Percentiles rank a stretch among this genome's conserved stretches.
Conservation (phyloP, 2,888 invertebrate species). For the Diploptera punctata region DNA sequence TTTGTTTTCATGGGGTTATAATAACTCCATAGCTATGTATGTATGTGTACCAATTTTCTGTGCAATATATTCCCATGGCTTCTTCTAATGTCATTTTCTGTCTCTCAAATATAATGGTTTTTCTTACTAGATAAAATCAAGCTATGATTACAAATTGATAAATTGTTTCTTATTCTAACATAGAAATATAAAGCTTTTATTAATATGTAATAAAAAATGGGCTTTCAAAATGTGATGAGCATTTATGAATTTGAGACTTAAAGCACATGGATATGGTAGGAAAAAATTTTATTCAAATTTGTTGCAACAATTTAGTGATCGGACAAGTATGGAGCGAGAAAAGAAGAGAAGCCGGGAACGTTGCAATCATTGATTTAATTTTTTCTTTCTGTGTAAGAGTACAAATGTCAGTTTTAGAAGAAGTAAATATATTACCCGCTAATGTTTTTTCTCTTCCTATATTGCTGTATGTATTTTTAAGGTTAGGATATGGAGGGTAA, state of each 20-base stretch:
- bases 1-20: background rate
- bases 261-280: conserved; percentile 7
- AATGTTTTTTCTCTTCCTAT: background rate
- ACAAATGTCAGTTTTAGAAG: conserved; percentile 19
- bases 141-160: background rate
- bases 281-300: conserved; percentile 21
- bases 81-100: conserved; percentile 15
- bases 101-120: conserved; percentile 11
- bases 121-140: background rate
- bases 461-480: background rate
- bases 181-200: conserved; percentile 17
- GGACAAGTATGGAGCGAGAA: conserved; percentile 9
- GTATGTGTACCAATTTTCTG: background rate
- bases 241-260: background rate
- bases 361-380: conserved; percentile 20
- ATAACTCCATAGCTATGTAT: conserved; percentile 7
- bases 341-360: conserved; percentile 17
- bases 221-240: background rate
- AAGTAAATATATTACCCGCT: background rate
- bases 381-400: conserved; percentile 21
- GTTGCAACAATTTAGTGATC: background rate
- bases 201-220: background rate
- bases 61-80: conserved; percentile 2
- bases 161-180: conserved; percentile 7
- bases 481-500: conserved; percentile 1